phyloP scores from a whole-genome alignment of 2,888 invertebrate genomes.

The Scaeva pyrastri region DNA sequence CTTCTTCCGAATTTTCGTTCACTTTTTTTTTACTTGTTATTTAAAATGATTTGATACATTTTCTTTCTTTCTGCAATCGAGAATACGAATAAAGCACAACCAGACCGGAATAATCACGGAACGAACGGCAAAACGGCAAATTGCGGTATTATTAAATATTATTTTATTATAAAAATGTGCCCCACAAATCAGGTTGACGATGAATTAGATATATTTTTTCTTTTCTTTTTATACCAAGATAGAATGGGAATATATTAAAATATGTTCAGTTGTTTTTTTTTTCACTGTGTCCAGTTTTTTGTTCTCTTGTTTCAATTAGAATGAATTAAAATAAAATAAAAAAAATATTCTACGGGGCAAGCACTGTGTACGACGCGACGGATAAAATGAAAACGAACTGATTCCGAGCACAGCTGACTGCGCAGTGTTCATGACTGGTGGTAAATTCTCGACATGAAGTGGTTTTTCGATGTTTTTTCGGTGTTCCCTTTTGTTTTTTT shows the following conservation, averaged over 20 bases:
- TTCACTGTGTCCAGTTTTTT: constrained; percentile 19
- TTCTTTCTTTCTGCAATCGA: constrained; percentile 17
- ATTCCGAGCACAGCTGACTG: constrained; percentile 71
- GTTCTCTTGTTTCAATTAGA: constrained; percentile 27
- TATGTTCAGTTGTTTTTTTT: background rate
- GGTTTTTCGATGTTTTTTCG: constrained; percentile 39
- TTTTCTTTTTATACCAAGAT: background rate
- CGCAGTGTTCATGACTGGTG: constrained; percentile 63
- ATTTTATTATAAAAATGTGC: too few species aligned
- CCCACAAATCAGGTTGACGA: constrained; percentile 21
- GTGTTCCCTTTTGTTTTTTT: background rate
- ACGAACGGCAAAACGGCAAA: background rate
- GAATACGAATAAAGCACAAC: constrained; percentile 30
- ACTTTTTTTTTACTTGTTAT: constrained; percentile 33
- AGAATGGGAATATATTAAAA: constrained; percentile 4
- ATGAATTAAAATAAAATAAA: constrained; percentile 1
- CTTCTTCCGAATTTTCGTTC: constrained; percentile 24
- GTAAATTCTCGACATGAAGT: constrained; percentile 51
- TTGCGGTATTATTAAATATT: background rate
- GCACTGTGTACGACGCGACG: too few species aligned
- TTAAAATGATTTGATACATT: constrained; percentile 33
- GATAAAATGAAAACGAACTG: constrained; percentile 39
- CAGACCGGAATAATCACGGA: constrained; percentile 34
- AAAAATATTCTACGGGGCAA: background rate
- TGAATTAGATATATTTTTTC: background rate